phyloP scores from a whole-genome alignment of 2,888 invertebrate genomes.

The Agrotis clavis region DNA sequence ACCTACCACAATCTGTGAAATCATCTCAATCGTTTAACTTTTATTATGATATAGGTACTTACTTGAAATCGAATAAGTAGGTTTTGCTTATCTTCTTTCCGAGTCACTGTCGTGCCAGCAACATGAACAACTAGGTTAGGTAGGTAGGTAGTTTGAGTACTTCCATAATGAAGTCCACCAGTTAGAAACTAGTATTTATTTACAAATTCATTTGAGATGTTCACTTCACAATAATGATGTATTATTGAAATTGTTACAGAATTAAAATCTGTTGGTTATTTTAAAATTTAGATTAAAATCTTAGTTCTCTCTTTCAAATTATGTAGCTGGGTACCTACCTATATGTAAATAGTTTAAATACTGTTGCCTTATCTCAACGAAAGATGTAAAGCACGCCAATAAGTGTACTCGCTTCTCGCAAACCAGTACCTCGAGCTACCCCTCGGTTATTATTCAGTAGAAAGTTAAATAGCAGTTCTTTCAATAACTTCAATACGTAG shows the following conservation, averaged over 20 bases:
- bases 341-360: background rate
- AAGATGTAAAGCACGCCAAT: background rate
- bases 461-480: constrained; percentile 12
- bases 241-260: background rate
- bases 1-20: no score
- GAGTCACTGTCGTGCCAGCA: background rate
- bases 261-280: background rate
- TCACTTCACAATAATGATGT: background rate
- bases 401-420: constrained; percentile 46
- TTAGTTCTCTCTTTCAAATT: background rate
- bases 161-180: background rate
- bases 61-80: no score
- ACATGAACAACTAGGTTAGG: background rate
- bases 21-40: no score
- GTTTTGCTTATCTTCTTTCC: no score
- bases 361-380: background rate
- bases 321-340: background rate
- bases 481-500: constrained; percentile 1
- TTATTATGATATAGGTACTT: no score
- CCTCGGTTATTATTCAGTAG: constrained; percentile 7
- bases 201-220: background rate
- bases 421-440: constrained; percentile 36
- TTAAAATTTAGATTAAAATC: background rate
- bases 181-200: background rate
- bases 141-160: background rate